Percentiles rank a stretch among this genome's conserved stretches.
Evolutionary conservation across 2,888 invertebrate species (phyloP).

Genomic region (Agriopis marginaria): DNA sequence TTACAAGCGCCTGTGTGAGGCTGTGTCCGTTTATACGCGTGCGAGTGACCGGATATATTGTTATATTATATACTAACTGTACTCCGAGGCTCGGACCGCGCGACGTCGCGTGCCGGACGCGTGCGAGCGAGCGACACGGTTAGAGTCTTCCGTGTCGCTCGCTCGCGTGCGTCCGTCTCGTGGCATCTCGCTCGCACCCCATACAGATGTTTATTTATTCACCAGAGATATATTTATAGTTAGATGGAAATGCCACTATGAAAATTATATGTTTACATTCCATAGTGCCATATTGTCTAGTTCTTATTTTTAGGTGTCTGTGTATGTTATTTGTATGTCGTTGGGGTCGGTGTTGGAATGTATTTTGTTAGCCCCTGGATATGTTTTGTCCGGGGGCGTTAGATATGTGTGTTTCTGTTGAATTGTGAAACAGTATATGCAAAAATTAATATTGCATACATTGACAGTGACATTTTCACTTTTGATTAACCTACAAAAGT

Average conservation of each 20-base stretch:
- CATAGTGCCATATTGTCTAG: constrained; percentile 76
- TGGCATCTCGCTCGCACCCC: constrained; percentile 14
- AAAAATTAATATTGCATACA: too few species aligned
- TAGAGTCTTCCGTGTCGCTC: neutral
- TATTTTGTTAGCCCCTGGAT: neutral
- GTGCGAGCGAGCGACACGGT: constrained; percentile 2
- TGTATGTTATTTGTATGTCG: constrained; percentile 28
- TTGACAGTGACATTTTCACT: neutral
- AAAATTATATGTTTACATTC: constrained; percentile 80
- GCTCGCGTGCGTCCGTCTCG: neutral
- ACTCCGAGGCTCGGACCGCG: constrained; percentile 8
- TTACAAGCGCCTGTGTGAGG: neutral
- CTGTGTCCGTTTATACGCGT: neutral
- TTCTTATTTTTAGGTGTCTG: constrained; percentile 36
- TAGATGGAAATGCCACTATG: constrained; percentile 69
- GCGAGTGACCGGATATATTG: constrained; percentile 2
- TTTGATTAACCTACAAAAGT: too few species aligned
- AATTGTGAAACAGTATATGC: too few species aligned
- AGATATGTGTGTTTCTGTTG: neutral
- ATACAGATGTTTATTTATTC: constrained; percentile 41
- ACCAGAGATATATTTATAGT: constrained; percentile 45
- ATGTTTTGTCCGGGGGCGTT: neutral
- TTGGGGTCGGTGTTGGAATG: constrained; percentile 31
- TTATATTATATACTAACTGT: neutral
- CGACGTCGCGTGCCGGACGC: neutral